Evolutionary conservation across 2,888 invertebrate genomes (phyloP), one percentile per base, ranked within the genome.

Genomic region (Metacarcinus magister): DNA sequence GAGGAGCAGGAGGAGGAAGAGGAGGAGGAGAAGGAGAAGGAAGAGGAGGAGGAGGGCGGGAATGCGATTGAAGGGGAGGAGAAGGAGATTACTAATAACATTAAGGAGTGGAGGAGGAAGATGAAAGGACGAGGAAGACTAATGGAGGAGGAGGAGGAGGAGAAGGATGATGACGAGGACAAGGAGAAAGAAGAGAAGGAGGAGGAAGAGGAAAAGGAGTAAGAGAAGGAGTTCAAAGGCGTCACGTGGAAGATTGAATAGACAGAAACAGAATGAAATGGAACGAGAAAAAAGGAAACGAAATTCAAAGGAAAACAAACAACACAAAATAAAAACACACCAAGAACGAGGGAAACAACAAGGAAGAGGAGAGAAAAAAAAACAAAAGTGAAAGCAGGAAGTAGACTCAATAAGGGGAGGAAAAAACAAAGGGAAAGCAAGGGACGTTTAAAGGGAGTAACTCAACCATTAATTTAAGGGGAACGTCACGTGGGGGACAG

Each of bases 11-110:
- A 28, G 32, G 0, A 32, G 32, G 32, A 82, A 32, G 82, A 82
- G 10, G 82, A 28, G 10, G 82, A 82, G 32, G 82, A 82, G 32
- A 32, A 82, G 32, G 8, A 23, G 32, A 13, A 32, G 0, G 32
- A 82, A 5, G 28, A 32, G n/a, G 19, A 19, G 67, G n/a, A 23
- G 23, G n/a, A 67, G 19, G 67, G n/a, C 23, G 67, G n/a, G 23
- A n/a, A 7, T 19, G 67, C 54, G 54, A 16, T 13, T 10, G 54
- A 16, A n/a, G 19, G n/a, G 67, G 67, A 67, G 67, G 32, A 82
- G 82, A 82, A 82, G 5, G 82, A 32, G 82, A 82, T 28, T 82
- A 82, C 82, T 32, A 82, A 82, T 82, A 82, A 32, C 82, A 32
- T 82, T 82, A 82, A 82, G 5, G 82, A 82, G 82, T 13, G 5